Evolutionary conservation across 2,888 invertebrate genomes (phyloP), one percentile per base, ranked within the genome.

Genomic region (Ophion ventricosus): DNA sequence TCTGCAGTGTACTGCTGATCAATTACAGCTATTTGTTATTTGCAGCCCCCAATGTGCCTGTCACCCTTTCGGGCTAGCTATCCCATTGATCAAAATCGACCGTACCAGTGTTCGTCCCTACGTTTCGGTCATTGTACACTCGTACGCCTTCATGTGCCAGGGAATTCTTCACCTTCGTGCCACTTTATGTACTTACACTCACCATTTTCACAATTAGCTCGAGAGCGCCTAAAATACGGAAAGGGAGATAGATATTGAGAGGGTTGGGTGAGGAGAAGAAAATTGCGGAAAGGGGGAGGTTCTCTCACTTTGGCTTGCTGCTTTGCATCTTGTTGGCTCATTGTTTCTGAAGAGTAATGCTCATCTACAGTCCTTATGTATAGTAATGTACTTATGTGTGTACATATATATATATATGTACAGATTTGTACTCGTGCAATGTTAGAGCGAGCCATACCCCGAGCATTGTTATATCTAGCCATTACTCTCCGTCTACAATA

Each of bases 271-370:
- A 25, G 66, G 26, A 29, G 20, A 10, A 23, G 26, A 14, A 25
- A n/a, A 25, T 25, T 8, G 29, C 40, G 43, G 59, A 73, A 35
- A 7, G 35, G 64, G 64, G 4, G 35, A 7, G 57, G 43, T 49
- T 77, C 67, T 80, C 80, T 73, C 75, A 70, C 79, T 74, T 61
- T 66, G 81, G 79, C 72, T 82, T 72, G 82, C 79, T 76, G 84
- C 61, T 84, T 82, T 75, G 82, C 84, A 66, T 84, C 84, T 84
- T 82, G 84, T 82, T 84, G 82, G 75, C 82, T 82, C 82, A 84
- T 84, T 84, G 84, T 84, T 84, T 76, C 82, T 40, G 57, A 56
- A 79, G 82, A 79, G 82, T 82, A 84, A 84, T 82, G 84, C 84
- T 79, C 69, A 54, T 56, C 66, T 20, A 74, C 69, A 69, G 56